Evolutionary conservation across 2,113 vertebrate species (phyloP), one percentile per base, ranked within the genome.

Genomic region (Garra rufa): DNA sequence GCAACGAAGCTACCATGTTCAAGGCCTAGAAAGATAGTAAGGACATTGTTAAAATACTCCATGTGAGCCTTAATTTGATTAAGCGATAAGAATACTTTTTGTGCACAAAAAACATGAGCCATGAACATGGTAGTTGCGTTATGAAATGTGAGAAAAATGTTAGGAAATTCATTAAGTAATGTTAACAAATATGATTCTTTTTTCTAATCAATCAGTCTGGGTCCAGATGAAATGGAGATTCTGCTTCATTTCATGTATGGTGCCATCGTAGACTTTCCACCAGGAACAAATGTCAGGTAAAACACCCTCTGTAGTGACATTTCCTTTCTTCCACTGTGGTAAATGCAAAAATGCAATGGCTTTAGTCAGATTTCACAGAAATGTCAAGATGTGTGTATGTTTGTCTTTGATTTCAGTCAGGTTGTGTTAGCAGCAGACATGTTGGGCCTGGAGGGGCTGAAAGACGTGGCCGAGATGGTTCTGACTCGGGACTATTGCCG

Each of bases 161-260:
- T 50, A 50, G 48, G 6, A 19, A 50, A 50, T 50, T 4, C 48
- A 50, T 57, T n/a, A 55, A 55, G 19, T 55, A 57, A 57, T 10
- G 21, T n/a, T 57, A n/a, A 4, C 21, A n/a, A n/a, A n/a, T n/a
- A n/a, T n/a, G n/a, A n/a, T n/a, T n/a, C n/a, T n/a, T 19, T 44
- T 13, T 61, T 82, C 24, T n/a, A 4, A 69, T 50, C 76, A 94
- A 95, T 30, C 89, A 99, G 97, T 17, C 92, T 98, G 90, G 96
- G 92, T 80, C 95, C 94, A 21, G 81, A 92, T 88, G 96, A 98
- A 92, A 97, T 98, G 96, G 95, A 91, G 86, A 90, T 97, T 88
- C 89, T 98, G 91, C 94, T 99, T 82, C 90, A 97, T 91, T 99
- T 97, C 91, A 96, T 98, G 93, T 98, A 98, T 15, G 97, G 97